Percentiles rank a stretch among this genome's conserved stretches.
phyloP scores from a whole-genome alignment of 2,797 vertebrate genomes.

The Orestias chungarensis region DNA sequence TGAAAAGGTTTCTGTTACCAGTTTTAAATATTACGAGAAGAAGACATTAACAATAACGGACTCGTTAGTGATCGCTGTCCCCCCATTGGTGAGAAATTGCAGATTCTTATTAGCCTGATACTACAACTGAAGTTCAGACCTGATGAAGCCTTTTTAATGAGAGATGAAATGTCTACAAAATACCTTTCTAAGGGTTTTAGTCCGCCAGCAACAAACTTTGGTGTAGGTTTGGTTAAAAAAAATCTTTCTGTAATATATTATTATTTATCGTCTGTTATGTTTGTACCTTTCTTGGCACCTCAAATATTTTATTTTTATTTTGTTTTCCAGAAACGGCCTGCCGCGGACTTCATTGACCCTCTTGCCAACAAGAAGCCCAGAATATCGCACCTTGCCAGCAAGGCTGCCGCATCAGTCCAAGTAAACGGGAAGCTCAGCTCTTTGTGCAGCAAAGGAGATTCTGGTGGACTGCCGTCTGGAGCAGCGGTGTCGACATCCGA shows the following conservation, averaged over 20 bases:
- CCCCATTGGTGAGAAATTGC: too few species aligned
- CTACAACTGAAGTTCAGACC: not conserved
- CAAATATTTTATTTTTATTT: constrained; percentile 7
- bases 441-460: constrained; percentile 84
- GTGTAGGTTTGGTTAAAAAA: constrained; percentile 29
- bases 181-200: constrained; percentile 25
- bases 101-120: too few species aligned
- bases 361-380: constrained; percentile 92
- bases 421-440: constrained; percentile 88
- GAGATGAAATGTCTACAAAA: not conserved
- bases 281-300: constrained; percentile 1
- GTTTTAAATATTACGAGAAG: not conserved
- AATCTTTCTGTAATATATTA: constrained; percentile 42
- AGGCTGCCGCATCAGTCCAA: constrained; percentile 77
- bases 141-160: not conserved
- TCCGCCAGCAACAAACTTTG: constrained; percentile 43
- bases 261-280: constrained; percentile 16
- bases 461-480: constrained; percentile 43
- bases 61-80: not conserved
- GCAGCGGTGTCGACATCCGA: constrained; percentile 44
- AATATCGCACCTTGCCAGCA: constrained; percentile 90
- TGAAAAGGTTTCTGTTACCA: not conserved
- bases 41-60: not conserved
- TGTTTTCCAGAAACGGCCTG: constrained; percentile 87
- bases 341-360: constrained; percentile 91